Conservation (phyloP, 2,113 vertebrate genomes). For the Mystacornis crossleyi region DNA sequence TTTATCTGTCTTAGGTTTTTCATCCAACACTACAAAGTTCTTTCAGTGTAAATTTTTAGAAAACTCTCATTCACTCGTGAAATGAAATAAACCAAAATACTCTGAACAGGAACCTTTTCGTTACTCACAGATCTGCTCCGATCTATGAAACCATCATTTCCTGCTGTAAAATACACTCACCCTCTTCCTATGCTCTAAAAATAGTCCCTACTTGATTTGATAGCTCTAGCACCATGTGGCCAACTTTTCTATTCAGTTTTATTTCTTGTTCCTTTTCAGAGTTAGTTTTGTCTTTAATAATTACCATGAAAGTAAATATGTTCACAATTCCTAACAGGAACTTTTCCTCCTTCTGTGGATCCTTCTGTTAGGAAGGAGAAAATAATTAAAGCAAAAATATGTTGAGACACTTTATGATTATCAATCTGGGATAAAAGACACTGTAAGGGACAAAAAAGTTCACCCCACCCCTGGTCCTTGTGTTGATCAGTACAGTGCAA, state of each 20-base stretch:
- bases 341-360: not conserved
- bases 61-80: not conserved
- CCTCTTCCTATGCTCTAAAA: conserved; percentile 57
- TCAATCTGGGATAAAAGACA: not conserved
- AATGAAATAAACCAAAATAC: not conserved
- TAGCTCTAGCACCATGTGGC: not conserved
- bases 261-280: not conserved
- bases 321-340: not conserved
- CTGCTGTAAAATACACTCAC: conserved; percentile 44
- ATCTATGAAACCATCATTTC: conserved; percentile 48
- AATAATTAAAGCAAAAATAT: not conserved
- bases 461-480: not conserved
- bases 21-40: not conserved
- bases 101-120: conserved; percentile 4
- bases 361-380: not conserved
- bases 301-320: not conserved
- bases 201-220: not conserved
- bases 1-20: not conserved
- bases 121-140: conserved; percentile 25
- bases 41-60: not conserved
- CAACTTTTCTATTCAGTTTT: not conserved
- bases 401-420: not conserved
- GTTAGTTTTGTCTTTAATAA: not conserved
- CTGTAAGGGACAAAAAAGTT: not conserved
- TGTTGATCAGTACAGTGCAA: not conserved